phyloP scores from a whole-genome alignment of 2,797 vertebrate species.

The Acrossocheilus fasciatus region DNA sequence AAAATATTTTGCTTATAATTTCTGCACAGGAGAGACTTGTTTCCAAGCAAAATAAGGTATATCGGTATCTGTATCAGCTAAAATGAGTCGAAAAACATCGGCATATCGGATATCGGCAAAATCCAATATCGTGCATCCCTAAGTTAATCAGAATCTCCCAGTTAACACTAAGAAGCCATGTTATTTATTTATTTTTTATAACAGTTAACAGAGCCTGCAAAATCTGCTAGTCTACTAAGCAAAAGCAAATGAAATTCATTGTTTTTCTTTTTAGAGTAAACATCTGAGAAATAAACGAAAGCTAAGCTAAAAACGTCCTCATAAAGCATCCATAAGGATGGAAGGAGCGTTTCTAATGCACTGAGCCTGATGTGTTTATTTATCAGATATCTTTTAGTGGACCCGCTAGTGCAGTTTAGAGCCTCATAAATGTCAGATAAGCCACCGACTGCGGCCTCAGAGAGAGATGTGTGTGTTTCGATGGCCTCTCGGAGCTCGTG shows the following conservation, averaged over 20 bases:
- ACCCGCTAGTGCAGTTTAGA: constrained; percentile 61
- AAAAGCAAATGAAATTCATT: constrained; percentile 51
- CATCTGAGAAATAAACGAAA: constrained; percentile 37
- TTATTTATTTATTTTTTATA: not conserved
- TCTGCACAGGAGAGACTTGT: no score
- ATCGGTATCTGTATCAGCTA: no score
- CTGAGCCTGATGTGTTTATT: constrained; percentile 62
- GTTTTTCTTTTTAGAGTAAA: constrained; percentile 25
- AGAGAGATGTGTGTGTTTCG: constrained; percentile 62
- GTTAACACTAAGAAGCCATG: constrained; percentile 35
- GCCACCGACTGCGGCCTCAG: constrained; percentile 44
- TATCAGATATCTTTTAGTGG: constrained; percentile 62
- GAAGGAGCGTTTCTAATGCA: constrained; percentile 40
- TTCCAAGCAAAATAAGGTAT: no score
- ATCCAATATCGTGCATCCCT: not conserved
- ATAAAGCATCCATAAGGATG: constrained; percentile 47
- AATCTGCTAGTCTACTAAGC: constrained; percentile 23
- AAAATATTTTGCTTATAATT: no score
- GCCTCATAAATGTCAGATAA: constrained; percentile 66
- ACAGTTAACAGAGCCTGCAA: constrained; percentile 7
- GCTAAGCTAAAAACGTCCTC: constrained; percentile 36
- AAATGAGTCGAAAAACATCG: no score
- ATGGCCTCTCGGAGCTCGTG: constrained; percentile 52
- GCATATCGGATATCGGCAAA: no score
- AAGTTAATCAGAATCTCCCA: constrained; percentile 17